Conservation (phyloP, 2,113 vertebrate species). For the Mellivora capensis region DNA sequence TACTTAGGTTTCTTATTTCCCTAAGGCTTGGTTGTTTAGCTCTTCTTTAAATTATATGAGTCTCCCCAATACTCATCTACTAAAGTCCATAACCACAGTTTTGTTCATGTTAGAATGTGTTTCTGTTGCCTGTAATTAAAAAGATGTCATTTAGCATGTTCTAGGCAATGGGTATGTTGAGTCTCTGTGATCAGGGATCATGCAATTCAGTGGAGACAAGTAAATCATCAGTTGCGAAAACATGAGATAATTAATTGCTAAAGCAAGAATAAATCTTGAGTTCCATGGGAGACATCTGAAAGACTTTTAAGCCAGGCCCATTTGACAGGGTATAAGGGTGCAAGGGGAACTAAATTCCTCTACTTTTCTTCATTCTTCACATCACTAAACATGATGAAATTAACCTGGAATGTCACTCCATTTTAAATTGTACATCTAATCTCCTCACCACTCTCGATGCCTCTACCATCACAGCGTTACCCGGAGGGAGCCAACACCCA, state of each 20-base stretch:
- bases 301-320: not conserved
- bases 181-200: not conserved
- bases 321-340: not conserved
- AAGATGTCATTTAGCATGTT: not conserved
- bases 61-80: not conserved
- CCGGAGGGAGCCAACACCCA: not conserved
- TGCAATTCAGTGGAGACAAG: not conserved
- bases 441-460: not conserved
- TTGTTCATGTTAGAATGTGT: not conserved
- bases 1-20: not conserved
- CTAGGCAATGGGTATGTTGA: not conserved
- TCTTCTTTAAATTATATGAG: not conserved
- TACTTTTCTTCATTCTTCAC: slow-evolving; percentile 42
- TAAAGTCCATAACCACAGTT: not conserved
- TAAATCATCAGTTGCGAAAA: not conserved
- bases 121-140: not conserved
- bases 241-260: not conserved
- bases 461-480: not conserved
- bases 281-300: not conserved
- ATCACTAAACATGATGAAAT: slow-evolving; percentile 29
- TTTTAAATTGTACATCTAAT: slow-evolving; percentile 29
- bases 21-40: not conserved
- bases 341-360: not conserved
- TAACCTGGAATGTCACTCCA: not conserved
- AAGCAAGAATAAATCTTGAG: not conserved